A percentile compares a stretch with the other conserved stretches of the same genome.
Evolutionary conservation across 2,888 invertebrate genomes (phyloP).

Genomic region (Eristalinus sepulchralis): DNA sequence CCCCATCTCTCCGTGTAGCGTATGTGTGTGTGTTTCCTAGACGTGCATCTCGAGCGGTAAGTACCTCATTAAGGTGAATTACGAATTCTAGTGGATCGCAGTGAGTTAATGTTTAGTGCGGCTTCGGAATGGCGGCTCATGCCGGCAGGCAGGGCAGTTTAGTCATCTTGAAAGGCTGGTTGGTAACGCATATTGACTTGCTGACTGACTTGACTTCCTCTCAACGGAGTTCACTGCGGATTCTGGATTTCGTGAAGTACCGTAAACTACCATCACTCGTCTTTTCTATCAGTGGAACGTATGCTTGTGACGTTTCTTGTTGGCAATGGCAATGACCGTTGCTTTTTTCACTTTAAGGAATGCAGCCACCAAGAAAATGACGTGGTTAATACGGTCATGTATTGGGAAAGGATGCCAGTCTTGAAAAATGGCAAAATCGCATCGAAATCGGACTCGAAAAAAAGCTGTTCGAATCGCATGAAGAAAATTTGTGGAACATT

Average conservation of each 20-base stretch:
- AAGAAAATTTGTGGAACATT: no score
- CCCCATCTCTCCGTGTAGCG: background rate
- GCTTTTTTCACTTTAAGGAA: no score
- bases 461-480: no score
- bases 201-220: background rate
- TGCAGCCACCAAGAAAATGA: no score
- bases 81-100: constrained; percentile 19
- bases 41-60: background rate
- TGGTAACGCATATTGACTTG: background rate
- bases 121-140: background rate
- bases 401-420: no score
- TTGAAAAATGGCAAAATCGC: no score
- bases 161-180: background rate
- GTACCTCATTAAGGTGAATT: constrained; percentile 61
- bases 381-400: no score
- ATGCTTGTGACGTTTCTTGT: background rate
- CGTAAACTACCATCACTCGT: background rate
- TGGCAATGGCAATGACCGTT: no score
- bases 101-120: background rate
- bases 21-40: constrained; percentile 8
- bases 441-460: no score
- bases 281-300: background rate
- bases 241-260: background rate
- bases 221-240: background rate
- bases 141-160: background rate